These are phyloP conservation scores for Dinomys branickii DNA, from an alignment of 2,113 vertebrate genomes.

Conservation along the genomic window DNA sequence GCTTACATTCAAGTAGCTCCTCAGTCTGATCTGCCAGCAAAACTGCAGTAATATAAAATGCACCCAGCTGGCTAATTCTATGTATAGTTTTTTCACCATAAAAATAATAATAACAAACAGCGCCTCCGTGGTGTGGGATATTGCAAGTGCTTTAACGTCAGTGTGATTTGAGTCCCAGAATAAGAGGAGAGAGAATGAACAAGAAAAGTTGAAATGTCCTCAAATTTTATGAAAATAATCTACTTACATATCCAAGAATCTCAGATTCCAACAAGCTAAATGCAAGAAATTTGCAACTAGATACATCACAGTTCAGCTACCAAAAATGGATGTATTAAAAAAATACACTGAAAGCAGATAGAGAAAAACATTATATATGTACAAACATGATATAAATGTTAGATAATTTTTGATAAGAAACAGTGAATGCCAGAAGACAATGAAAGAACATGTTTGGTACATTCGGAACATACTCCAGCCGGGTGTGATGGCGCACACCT, in stretches of 20 bases:
- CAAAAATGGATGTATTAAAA: conserved; percentile 46
- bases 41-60: not conserved
- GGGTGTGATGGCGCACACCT: no score
- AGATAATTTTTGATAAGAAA: conserved; percentile 23
- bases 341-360: not conserved
- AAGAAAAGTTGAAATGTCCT: not conserved
- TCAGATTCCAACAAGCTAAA: conserved; percentile 34
- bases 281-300: not conserved
- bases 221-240: conserved; percentile 34
- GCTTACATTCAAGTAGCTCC: not conserved
- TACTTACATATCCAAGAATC: not conserved
- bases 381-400: not conserved
- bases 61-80: not conserved
- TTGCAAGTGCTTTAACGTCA: not conserved
- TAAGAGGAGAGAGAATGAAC: not conserved
- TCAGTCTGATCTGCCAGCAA: not conserved
- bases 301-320: not conserved
- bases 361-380: not conserved
- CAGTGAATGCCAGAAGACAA: not conserved
- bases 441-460: not conserved
- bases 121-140: not conserved
- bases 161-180: not conserved
- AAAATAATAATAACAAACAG: not conserved
- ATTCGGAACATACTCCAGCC: not conserved
- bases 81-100: not conserved